These are phyloP conservation scores for Ambastaia sidthimunki DNA, from an alignment of 2,797 vertebrate species.

Conservation along the genomic window DNA sequence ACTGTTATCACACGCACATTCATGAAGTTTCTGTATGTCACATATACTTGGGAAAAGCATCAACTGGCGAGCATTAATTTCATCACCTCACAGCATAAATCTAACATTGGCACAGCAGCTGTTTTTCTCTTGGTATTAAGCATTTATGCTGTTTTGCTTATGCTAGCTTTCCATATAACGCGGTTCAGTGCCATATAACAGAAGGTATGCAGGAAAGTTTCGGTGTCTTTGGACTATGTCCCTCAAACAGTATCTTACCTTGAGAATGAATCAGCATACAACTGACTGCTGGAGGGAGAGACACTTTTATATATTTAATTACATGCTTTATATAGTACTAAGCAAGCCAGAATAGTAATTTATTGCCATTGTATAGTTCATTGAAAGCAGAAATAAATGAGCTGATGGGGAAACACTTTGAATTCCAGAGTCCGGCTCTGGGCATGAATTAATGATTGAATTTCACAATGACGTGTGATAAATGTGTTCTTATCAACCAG, in stretches of 20 bases:
- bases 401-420: slow-evolving; percentile 36
- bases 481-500: slow-evolving; percentile 67
- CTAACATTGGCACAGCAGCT: not conserved
- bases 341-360: slow-evolving; percentile 68
- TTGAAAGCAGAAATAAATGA: slow-evolving; percentile 41
- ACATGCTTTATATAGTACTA: slow-evolving; percentile 62
- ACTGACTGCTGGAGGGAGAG: slow-evolving; percentile 1
- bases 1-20: slow-evolving; percentile 4
- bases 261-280: slow-evolving; percentile 8
- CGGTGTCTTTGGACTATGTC: slow-evolving; percentile 3
- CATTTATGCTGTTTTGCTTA: slow-evolving; percentile 20
- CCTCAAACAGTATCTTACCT: not conserved
- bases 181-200: slow-evolving; percentile 27
- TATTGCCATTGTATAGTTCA: slow-evolving; percentile 64
- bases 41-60: not conserved
- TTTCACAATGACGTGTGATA: slow-evolving; percentile 61
- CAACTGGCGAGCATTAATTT: not conserved
- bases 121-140: slow-evolving; percentile 33
- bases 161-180: slow-evolving; percentile 10
- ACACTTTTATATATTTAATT: slow-evolving; percentile 17
- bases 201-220: not conserved
- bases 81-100: slow-evolving; percentile 5
- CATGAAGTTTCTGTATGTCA: slow-evolving; percentile 26
- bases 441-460: slow-evolving; percentile 57
- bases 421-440: slow-evolving; percentile 62